Evolutionary conservation across 2,113 vertebrate species (phyloP), one percentile per base, ranked within the genome.

Genomic region (Apodemus sylvaticus): DNA sequence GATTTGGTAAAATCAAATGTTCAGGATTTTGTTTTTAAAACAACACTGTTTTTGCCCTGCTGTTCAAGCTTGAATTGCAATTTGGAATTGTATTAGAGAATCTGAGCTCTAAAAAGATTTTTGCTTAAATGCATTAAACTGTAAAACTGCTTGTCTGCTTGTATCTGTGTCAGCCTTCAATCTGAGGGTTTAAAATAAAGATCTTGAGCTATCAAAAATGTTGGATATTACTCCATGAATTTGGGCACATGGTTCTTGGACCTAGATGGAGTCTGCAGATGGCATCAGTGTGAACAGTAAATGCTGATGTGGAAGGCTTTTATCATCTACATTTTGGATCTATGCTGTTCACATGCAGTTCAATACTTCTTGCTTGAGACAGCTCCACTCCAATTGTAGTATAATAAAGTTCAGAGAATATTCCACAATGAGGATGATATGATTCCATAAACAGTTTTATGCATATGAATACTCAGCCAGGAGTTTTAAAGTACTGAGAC

Each of bases 11-110:
- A 14, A 34, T 34, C 26, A 26, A 66, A 68, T 34, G 31, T 16
- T 34, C 34, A 12, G 31, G 31, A 68, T 34, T 34, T 34, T 34
- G 31, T 68, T 66, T 31, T 14, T 34, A 68, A 13, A 68, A 68
- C 4, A 34, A 31, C 26, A 34, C 8, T 26, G 60, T 31, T 29
- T 62, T 20, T 12, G 39, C 29, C 36, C 60, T 20, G 48, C 12
- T 36, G 4, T 74, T 24, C 12, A 91, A 88, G 16, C 55, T 89
- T 48, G 9, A 83, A 74, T 91, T 92, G 60, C 55, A 86, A 39
- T 92, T 94, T 93, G 90, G 89, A 94, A 77, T 94, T 95, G 20
- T 86, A 89, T 91, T 89, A 91, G 74, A 93, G 39, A 91, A 89
- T 79, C 45, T 74, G 17, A 26, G 39, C 93, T 94, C 92, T 93